phyloP scores from a whole-genome alignment of 1,140 invertebrate species.

The Ostrea edulis region DNA sequence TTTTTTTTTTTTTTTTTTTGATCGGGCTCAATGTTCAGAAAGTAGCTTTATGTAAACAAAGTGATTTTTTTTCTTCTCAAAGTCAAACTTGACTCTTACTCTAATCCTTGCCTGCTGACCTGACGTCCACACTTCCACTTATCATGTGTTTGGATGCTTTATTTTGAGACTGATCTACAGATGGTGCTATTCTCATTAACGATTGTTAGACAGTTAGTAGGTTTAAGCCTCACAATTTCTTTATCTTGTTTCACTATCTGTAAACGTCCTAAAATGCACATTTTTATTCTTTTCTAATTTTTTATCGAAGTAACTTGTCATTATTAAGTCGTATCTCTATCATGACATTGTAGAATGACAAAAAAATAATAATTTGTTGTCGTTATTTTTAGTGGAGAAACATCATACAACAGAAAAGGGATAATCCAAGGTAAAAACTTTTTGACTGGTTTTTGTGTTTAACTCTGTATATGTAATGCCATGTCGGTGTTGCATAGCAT shows the following conservation, averaged over 20 bases:
- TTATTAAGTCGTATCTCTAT: too few relatives aligned
- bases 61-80: not conserved
- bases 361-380: conserved; percentile 42
- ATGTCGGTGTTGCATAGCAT: too few relatives aligned
- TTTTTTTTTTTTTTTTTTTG: not conserved
- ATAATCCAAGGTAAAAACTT: conserved; percentile 78
- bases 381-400: conserved; percentile 77
- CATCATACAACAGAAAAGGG: conserved; percentile 75
- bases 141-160: too few relatives aligned
- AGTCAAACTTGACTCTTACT: not conserved
- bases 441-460: too few relatives aligned
- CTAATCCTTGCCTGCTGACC: too few relatives aligned
- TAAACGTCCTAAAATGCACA: too few relatives aligned
- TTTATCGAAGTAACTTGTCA: too few relatives aligned
- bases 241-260: not conserved
- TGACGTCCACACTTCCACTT: too few relatives aligned
- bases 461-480: too few relatives aligned
- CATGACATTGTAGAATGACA: not conserved
- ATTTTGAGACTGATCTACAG: too few relatives aligned
- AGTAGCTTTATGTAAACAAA: not conserved
- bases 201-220: not conserved
- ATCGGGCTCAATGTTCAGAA: conserved; percentile 1
- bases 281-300: too few relatives aligned
- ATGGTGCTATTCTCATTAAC: not conserved
- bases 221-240: not conserved